Evolutionary conservation across 2,113 vertebrate species (phyloP).

Genomic region (Sylvietta virens): DNA sequence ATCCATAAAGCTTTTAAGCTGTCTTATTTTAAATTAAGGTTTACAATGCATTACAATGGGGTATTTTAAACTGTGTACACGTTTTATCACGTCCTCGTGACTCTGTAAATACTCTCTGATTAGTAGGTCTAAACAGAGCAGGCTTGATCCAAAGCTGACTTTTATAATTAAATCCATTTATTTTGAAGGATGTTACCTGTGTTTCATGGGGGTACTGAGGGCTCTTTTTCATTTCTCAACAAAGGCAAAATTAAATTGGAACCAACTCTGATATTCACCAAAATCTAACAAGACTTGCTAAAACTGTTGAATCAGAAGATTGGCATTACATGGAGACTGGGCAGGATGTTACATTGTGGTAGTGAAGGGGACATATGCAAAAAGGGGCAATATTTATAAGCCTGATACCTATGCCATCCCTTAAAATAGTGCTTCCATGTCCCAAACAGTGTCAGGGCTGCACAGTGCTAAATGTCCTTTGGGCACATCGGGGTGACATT

Average conservation of each 20-base stretch:
- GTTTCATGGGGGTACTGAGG: background rate
- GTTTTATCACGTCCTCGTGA: slow-evolving; percentile 68
- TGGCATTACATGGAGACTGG: background rate
- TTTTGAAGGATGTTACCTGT: background rate
- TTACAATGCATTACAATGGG: slow-evolving; percentile 71
- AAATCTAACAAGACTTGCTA: background rate
- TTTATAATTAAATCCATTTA: slow-evolving; percentile 1
- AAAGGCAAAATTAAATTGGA: background rate
- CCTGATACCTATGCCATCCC: background rate
- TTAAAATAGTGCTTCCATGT: background rate
- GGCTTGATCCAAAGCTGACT: background rate
- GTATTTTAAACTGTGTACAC: slow-evolving; percentile 70
- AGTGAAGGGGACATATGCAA: background rate
- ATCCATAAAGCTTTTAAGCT: slow-evolving; percentile 70
- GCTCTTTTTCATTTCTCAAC: background rate
- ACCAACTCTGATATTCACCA: background rate
- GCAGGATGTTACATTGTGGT: background rate
- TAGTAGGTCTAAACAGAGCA: slow-evolving; percentile 41
- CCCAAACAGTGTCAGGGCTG: background rate
- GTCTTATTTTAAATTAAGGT: slow-evolving; percentile 72
- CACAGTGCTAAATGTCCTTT: background rate
- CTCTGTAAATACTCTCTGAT: slow-evolving; percentile 67
- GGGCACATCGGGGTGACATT: background rate
- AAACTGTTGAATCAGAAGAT: background rate
- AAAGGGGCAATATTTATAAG: background rate